These are phyloP conservation scores for Nomada lathburiana DNA, from an alignment of 2,888 invertebrate genomes.

Conservation along the genomic window DNA sequence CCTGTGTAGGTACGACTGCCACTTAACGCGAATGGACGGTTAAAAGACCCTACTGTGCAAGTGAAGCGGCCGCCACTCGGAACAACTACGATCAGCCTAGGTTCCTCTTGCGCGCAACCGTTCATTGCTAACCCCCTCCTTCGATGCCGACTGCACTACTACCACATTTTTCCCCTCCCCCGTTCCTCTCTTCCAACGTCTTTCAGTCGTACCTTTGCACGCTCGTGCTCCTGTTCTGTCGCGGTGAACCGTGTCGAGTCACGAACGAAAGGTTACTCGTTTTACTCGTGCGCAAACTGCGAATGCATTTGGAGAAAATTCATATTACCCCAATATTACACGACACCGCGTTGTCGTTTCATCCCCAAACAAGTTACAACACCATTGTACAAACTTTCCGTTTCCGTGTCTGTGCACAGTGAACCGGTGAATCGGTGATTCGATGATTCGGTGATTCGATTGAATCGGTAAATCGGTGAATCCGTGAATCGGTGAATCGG, in stretches of 20 bases:
- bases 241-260: constrained; percentile 27
- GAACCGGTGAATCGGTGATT: too few species aligned
- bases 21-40: constrained; percentile 75
- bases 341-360: background rate
- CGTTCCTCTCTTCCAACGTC: constrained; percentile 14
- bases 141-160: constrained; percentile 27
- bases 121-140: constrained; percentile 52
- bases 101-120: constrained; percentile 55
- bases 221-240: constrained; percentile 39
- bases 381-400: too few species aligned
- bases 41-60: constrained; percentile 74
- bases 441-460: too few species aligned
- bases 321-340: background rate
- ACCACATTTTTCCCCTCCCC: constrained; percentile 6
- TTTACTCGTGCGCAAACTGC: constrained; percentile 14
- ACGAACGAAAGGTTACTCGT: constrained; percentile 30
- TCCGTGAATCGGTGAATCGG: too few species aligned
- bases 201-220: constrained; percentile 39
- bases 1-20: constrained; percentile 68
- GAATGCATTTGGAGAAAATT: background rate
- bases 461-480: too few species aligned
- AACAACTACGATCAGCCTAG: constrained; percentile 57
- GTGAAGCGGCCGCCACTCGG: constrained; percentile 52
- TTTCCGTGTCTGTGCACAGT: too few species aligned
- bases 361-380: too few species aligned